Base-by-base conservation (phyloP, 2,888 invertebrate genomes). In the Dusona sp. region DNA sequence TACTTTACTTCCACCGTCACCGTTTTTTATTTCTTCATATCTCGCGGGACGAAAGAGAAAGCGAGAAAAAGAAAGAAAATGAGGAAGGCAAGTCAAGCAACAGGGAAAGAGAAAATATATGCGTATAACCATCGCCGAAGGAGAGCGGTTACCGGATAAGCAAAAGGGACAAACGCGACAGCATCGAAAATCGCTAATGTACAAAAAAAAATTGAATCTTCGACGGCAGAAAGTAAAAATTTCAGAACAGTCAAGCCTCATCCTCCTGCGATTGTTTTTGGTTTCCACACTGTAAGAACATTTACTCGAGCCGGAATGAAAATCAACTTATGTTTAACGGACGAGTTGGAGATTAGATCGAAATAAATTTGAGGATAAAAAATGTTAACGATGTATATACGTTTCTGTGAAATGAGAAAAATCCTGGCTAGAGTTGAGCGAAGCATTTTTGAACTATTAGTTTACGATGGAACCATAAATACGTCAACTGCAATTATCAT, bases 111-210 rank as follows among this genome's bases (percentile, higher is more conserved):
- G 29, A 29, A 70, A 70, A 70, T 48, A 36, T 19, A 54, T 57
- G 38, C 33, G 74, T 61, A 19, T n/a, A 82, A 74, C 25, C 61
- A 79, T 74, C 57, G 67, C 78, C 61, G 74, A 86, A 57, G 85
- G 78, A 83, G 82, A 87, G 80, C 84, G 51, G 29, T 54, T 67
- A 57, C 29, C 48, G 83, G 80, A 79, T 82, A 81, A 86, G 68
- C 77, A 33, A 45, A 81, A 45, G 74, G 79, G 68, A 78, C 80
- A 77, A 86, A 79, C 79, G 78, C 33, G 36, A 29, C 57, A 83
- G 77, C 48, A 67, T 79, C 83, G 67, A 42, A 72, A 82, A 72
- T 75, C 68, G 61, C 73, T 75, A 79, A 81, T 82, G 61, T 67
- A 79, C 74, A 68, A 48, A 45, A 64, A 57, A 67, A 70, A 45